Percentiles rank a stretch among this genome's conserved stretches.
Evolutionary conservation across 2,888 invertebrate genomes (phyloP).

Genomic region (Caenorhabditis angaria): DNA sequence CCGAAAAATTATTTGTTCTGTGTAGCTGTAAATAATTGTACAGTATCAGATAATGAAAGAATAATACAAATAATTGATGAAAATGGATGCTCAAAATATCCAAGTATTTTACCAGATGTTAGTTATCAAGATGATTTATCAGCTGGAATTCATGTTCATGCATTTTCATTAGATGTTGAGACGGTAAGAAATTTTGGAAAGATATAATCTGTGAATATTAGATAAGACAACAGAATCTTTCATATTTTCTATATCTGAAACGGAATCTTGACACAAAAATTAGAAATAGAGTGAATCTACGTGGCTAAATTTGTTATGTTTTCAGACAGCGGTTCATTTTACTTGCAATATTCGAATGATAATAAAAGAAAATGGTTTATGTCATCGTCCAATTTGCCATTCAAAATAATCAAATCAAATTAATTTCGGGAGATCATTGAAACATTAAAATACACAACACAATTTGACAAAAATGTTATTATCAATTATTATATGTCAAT

Average conservation of each 20-base stretch:
- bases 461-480: too few species aligned
- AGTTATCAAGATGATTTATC: constrained; percentile 61
- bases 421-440: too few species aligned
- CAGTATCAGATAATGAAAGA: constrained; percentile 55
- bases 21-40: constrained; percentile 70
- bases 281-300: not conserved
- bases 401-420: not conserved
- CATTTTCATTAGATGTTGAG: constrained; percentile 69
- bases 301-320: constrained; percentile 4
- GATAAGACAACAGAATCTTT: not conserved
- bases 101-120: constrained; percentile 67
- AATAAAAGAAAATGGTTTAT: constrained; percentile 65
- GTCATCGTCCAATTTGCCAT: constrained; percentile 61
- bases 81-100: constrained; percentile 68
- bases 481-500: too few species aligned
- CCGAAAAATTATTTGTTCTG: constrained; percentile 63
- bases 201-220: not conserved
- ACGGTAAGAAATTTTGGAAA: constrained; percentile 36
- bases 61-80: constrained; percentile 70
- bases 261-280: not conserved
- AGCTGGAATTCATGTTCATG: constrained; percentile 65
- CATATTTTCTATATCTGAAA: not conserved
- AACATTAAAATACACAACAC: too few species aligned
- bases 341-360: constrained; percentile 69
- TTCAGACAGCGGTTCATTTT: constrained; percentile 67